phyloP scores from a whole-genome alignment of 2,797 vertebrate genomes.

The Enteromius paludinosus region DNA sequence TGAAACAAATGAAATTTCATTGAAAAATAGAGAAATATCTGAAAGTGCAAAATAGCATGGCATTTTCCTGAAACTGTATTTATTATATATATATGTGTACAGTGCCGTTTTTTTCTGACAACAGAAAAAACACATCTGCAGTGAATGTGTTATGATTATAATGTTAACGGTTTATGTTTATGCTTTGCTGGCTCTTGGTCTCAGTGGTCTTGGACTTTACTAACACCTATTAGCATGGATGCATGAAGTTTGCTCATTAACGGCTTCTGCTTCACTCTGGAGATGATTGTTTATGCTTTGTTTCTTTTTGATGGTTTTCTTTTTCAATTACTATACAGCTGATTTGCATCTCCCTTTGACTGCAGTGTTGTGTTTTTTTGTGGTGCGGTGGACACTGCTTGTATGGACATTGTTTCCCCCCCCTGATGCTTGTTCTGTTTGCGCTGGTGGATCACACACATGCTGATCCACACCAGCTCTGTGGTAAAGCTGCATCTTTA shows the following conservation, averaged over 20 bases:
- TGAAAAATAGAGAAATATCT: slow-evolving; percentile 32
- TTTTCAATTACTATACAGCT: not conserved
- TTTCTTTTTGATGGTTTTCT: not conserved
- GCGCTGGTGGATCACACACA: slow-evolving; percentile 6
- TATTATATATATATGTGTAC: not conserved
- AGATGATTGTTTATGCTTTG: not conserved
- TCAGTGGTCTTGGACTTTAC: not conserved
- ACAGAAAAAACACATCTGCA: too few relatives aligned
- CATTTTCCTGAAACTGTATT: not conserved
- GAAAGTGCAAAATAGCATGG: not conserved
- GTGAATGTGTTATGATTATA: not conserved
- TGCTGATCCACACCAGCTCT: not conserved
- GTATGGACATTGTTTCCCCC: not conserved
- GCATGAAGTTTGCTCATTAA: slow-evolving; percentile 15
- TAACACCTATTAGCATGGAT: slow-evolving; percentile 6
- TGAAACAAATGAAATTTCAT: slow-evolving; percentile 33
- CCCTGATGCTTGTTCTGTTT: not conserved
- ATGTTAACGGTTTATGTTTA: not conserved
- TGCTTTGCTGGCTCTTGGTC: not conserved
- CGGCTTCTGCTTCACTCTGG: not conserved
- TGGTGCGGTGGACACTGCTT: not conserved
- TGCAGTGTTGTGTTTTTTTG: slow-evolving; percentile 1
- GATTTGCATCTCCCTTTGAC: not conserved
- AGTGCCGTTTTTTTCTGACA: not conserved
- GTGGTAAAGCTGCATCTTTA: not conserved